Evolutionary conservation across 2,113 vertebrate genomes (phyloP).

Genomic region (Maccullochella peelii): DNA sequence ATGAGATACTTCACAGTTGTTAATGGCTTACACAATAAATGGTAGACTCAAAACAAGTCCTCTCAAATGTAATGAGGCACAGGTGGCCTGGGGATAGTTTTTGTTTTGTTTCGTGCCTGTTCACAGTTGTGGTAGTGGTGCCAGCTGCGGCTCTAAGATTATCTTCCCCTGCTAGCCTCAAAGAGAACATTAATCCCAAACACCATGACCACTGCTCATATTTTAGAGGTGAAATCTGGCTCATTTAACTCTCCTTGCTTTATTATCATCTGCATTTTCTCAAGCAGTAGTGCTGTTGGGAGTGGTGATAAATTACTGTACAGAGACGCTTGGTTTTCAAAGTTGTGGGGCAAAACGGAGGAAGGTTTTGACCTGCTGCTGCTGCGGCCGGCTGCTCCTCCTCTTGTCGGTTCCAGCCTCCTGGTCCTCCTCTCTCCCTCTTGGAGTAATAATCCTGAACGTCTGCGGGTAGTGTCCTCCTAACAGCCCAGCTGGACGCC

Average conservation of each 20-base stretch:
- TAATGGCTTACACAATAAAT: background rate
- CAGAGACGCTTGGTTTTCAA: background rate
- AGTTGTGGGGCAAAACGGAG: background rate
- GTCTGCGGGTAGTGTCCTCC: slow-evolving; percentile 95
- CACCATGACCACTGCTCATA: background rate
- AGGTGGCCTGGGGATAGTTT: background rate
- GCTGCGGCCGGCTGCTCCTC: slow-evolving; percentile 84
- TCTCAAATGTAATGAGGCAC: background rate
- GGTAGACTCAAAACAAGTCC: background rate
- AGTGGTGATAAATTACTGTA: background rate
- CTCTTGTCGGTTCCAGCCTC: slow-evolving; percentile 89
- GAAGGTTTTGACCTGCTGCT: slow-evolving; percentile 52
- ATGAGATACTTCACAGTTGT: background rate
- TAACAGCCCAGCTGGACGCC: slow-evolving; percentile 96
- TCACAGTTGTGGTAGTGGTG: background rate
- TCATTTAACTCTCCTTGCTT: background rate
- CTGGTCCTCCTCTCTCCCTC: slow-evolving; percentile 85
- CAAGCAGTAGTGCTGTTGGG: background rate
- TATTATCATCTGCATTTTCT: background rate
- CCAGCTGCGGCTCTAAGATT: background rate
- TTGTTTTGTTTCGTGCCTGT: background rate
- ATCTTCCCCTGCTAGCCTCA: background rate
- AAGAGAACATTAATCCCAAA: slow-evolving; percentile 2
- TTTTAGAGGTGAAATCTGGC: background rate
- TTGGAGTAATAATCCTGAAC: slow-evolving; percentile 98